phyloP scores from a whole-genome alignment of 1,140 invertebrate species.

The Periplaneta americana region DNA sequence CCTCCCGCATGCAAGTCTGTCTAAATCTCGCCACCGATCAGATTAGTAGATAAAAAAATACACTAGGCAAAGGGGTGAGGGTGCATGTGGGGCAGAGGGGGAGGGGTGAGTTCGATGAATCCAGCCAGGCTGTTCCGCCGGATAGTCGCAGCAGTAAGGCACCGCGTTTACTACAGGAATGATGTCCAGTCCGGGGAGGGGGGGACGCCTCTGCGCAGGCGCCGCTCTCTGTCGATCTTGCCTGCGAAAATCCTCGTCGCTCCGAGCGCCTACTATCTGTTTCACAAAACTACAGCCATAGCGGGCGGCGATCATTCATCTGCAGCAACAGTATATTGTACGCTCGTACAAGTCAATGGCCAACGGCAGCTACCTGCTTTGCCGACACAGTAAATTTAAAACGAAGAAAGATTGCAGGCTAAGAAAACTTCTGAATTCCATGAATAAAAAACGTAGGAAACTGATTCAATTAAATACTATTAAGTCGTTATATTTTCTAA shows the following conservation, averaged over 20 bases:
- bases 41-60: not conserved
- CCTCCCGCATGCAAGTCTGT: not conserved
- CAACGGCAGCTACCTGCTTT: no score
- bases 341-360: no score
- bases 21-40: not conserved
- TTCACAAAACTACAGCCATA: not conserved
- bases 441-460: no score
- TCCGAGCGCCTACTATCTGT: not conserved
- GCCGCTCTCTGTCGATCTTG: not conserved
- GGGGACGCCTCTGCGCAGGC: not conserved
- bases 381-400: no score
- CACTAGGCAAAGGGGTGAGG: not conserved
- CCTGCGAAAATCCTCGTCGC: no score
- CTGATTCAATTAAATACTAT: no score
- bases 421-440: no score
- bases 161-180: not conserved
- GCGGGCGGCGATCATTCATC: not conserved
- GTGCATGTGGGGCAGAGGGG: not conserved
- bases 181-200: not conserved
- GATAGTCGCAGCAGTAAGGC: not conserved
- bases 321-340: no score
- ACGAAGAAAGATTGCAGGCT: no score
- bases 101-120: not conserved
- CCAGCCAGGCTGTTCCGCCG: not conserved
- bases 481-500: no score